phyloP scores from a whole-genome alignment of 2,113 vertebrate genomes.

The Dasyprocta punctata region DNA sequence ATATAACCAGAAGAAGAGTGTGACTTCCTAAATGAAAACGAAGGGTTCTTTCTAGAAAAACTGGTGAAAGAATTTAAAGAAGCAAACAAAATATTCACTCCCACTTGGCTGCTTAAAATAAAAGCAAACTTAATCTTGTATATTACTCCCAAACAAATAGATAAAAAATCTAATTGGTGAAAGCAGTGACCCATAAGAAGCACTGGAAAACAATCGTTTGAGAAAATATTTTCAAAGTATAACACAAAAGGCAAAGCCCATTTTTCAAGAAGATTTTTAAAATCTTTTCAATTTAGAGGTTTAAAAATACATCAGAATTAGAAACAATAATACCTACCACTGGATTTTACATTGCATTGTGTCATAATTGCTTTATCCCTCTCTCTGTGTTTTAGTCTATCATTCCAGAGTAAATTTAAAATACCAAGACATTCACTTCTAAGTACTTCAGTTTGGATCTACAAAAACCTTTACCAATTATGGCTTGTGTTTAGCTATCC shows the following conservation, averaged over 20 bases:
- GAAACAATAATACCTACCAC: neutral
- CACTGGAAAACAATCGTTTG: neutral
- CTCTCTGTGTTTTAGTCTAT: neutral
- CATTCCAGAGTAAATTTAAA: conserved; percentile 38
- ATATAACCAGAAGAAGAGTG: neutral
- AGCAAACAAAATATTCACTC: neutral
- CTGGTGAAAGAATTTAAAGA: neutral
- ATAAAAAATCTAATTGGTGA: neutral
- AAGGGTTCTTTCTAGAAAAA: neutral
- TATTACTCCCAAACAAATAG: neutral
- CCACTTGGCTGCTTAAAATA: neutral
- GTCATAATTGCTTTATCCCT: neutral
- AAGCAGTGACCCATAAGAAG: conserved; percentile 6
- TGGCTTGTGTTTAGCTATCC: neutral
- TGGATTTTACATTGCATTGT: neutral
- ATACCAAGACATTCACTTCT: neutral
- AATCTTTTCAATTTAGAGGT: neutral
- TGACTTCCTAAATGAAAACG: neutral
- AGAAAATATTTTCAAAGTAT: conserved; percentile 42
- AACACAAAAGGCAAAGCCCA: neutral
- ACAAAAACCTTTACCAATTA: neutral
- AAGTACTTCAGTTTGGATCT: neutral
- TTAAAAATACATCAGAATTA: conserved; percentile 29
- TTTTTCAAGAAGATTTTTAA: neutral
- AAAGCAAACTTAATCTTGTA: conserved; percentile 28